Percentiles rank a stretch among this genome's conserved stretches.
These are phyloP conservation scores for Origma solitaria DNA, from an alignment of 2,113 vertebrate species.

Conservation along the genomic window DNA sequence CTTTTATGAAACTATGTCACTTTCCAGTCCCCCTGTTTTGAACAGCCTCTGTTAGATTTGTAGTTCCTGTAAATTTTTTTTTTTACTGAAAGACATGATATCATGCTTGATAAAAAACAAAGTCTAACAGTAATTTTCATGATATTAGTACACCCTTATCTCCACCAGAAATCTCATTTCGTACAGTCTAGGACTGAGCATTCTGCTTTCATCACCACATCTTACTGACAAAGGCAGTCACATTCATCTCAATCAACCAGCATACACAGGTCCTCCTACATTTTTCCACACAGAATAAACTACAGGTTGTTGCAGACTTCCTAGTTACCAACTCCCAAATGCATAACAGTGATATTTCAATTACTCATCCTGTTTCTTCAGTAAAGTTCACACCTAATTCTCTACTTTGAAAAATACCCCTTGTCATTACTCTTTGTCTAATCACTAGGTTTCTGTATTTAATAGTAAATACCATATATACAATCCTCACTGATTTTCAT, in stretches of 20 bases:
- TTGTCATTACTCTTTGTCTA: background rate
- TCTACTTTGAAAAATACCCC: background rate
- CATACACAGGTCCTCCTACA: fast-evolving
- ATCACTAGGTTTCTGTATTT: background rate
- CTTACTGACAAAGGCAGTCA: background rate
- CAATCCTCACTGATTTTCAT: background rate
- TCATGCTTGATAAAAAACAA: background rate
- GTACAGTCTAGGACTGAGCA: too few species aligned
- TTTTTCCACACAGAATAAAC: background rate
- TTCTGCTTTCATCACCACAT: background rate
- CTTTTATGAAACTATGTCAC: background rate
- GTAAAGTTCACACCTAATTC: background rate
- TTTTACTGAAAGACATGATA: background rate
- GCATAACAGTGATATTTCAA: background rate
- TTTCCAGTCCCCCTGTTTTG: background rate
- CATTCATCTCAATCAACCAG: background rate
- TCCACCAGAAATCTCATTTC: background rate
- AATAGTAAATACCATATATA: background rate
- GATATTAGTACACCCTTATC: background rate
- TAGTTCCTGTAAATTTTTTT: background rate
- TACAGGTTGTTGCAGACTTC: background rate
- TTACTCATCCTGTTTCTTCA: background rate
- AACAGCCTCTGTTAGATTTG: background rate
- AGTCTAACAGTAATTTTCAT: background rate
- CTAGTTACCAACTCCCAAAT: background rate